phyloP scores from a whole-genome alignment of 2,888 invertebrate species.

The Eilema sororculum region DNA sequence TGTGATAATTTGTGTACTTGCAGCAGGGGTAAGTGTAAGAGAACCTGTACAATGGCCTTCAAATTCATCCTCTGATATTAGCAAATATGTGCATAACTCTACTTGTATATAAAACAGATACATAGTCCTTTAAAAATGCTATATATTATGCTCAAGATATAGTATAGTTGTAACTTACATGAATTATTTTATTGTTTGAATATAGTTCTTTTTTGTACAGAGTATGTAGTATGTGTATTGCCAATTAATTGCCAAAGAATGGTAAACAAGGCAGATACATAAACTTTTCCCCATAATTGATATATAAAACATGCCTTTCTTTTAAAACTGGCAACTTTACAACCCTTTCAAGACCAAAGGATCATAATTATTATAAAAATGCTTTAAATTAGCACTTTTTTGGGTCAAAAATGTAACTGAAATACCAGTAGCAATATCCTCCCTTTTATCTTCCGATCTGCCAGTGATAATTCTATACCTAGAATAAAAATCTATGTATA shows the following conservation, averaged over 20 bases:
- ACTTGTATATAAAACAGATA: background rate
- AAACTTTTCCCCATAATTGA: background rate
- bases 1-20: constrained; percentile 57
- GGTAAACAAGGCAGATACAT: background rate
- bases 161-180: no score
- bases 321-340: background rate
- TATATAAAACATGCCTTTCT: background rate
- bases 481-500: background rate
- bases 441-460: background rate
- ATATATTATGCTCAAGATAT: no score
- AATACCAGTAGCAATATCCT: background rate
- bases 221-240: background rate
- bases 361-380: background rate
- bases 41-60: constrained; percentile 29
- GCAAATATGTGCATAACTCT: background rate
- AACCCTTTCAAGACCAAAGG: background rate
- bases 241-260: background rate
- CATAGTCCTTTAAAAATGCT: no score
- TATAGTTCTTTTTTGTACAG: background rate
- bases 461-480: background rate
- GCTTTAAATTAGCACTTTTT: no score
- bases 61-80: background rate
- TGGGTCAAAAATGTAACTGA: no score
- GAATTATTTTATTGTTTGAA: background rate
- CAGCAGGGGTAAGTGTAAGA: constrained; percentile 58